phyloP scores from a whole-genome alignment of 2,113 vertebrate species.

The Pollimyrus isidori region DNA sequence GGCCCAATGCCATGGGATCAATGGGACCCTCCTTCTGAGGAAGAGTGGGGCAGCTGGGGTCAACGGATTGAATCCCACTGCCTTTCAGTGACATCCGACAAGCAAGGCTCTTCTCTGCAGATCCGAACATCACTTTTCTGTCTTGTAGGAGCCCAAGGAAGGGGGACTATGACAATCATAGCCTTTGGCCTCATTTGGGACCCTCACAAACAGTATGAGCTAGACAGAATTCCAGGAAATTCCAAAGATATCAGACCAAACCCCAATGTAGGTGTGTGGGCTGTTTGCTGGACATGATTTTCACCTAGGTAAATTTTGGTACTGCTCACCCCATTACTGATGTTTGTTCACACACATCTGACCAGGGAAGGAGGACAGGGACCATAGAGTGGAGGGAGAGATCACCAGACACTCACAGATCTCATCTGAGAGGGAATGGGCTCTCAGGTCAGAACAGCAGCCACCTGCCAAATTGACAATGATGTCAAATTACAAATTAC shows the following conservation, averaged over 20 bases:
- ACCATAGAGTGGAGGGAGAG: not conserved
- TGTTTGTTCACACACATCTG: not conserved
- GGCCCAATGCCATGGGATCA: not conserved
- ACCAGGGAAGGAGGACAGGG: not conserved
- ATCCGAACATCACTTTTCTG: not conserved
- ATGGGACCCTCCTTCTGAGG: not conserved
- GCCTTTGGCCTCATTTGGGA: not conserved
- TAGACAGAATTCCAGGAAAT: not conserved
- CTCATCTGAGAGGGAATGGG: not conserved
- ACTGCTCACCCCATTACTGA: not conserved
- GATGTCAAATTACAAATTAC: not conserved
- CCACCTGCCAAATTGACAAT: not conserved
- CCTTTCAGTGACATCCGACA: not conserved
- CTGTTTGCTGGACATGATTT: not conserved
- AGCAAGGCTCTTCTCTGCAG: not conserved
- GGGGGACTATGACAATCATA: not conserved
- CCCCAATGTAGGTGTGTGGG: no score
- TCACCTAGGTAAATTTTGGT: not conserved
- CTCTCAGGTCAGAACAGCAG: not conserved
- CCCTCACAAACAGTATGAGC: not conserved
- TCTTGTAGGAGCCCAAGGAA: not conserved
- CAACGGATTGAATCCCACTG: not conserved
- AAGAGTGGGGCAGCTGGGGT: not conserved
- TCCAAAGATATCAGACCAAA: not conserved
- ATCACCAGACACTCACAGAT: not conserved